Base-by-base conservation (phyloP, 2,797 vertebrate species). In the Tapera naevia region DNA sequence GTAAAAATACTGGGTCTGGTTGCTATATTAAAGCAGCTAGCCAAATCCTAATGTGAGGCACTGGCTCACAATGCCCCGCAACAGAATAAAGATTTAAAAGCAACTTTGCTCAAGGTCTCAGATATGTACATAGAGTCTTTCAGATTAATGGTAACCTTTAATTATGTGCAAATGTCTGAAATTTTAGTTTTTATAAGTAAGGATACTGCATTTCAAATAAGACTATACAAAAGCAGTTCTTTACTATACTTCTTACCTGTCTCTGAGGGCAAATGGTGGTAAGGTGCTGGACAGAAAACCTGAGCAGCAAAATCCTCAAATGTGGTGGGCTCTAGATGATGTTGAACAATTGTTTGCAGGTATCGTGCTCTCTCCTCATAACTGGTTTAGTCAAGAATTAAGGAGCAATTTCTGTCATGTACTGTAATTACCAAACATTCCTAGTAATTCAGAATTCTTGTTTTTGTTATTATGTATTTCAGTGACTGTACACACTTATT, bases 241-340 rank as follows among this genome's bases (percentile, higher is more conserved):
- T 90, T 66, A 76, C 88, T 95, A 81, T 53, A 69, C 28, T 84
- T 93, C 98, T 97, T 97, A 99, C 99, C 99, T 94, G 98, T 95
- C 95, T 99, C 99, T 48, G 98, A 98, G 64, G 98, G 98, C 76
- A 99, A 97, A 96, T 99, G 98, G 71, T 99, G 98, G 96, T 98
- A 99, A 61, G 99, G 99, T 87, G 99, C 99, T 71, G 99, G 99
- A 94, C 99, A 99, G 97, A 99, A 99, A 96, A 99, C 99, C 53
- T 99, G 99, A 65, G 99, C 99, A 50, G 99, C 99, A 86, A 99
- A 99, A 96, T 99, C 99, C 96, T 99, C 99, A 93, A 99, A 99
- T 2, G 99, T 99, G 67, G 99, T 99, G 46, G 99, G 98, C 84
- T 99, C 99, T 96, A 99, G 98, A 96, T 99, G 99, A 96, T 99